Evolutionary conservation across 2,888 invertebrate species (phyloP), one percentile per base, ranked within the genome.

Genomic region (Leucozona laternaria): DNA sequence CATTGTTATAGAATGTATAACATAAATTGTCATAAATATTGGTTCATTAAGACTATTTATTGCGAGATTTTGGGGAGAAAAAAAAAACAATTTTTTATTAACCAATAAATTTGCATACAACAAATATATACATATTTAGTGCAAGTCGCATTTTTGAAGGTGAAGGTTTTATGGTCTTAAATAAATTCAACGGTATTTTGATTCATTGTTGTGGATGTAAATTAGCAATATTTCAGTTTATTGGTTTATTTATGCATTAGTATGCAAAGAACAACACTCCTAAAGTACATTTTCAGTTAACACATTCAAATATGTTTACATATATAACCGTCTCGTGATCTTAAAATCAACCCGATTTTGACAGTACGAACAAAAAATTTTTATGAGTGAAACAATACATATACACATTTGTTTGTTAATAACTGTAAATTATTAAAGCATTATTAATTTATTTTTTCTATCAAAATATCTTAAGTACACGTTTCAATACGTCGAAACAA

Each of bases 231-330:
- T 37, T 53, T 53, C 37, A 13, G 22, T 37, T 53, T 71, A 50
- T 50, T 37, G 70, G 60, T 79, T 62, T 55, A 8, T 71, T 53
- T 22, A 17, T 20, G 25, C 28, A 79, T 79, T 79, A 68, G 73
- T 72, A 79, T 79, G 72, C 66, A 79, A 31, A 17, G 31, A 28
- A 43, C 48, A 43, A 17, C 66, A 50, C 25, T 31, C 8, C 20
- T 20, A 17, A 64, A 48, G 34, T 22, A 66, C 45, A 50, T 22
- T 22, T 13, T 50, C 53, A 22, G 40, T 60, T 40, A n/a, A 53
- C 11, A 53, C 25, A 68, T 50, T 50, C 13, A 22, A 68, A 17
- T n/a, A n/a, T 53, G 53, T 37, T 50, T 68, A 53, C 25, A n/a
- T 17, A n/a, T 17, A 31, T 7, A 20, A 53, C 53, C 53, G 15